phyloP scores from a whole-genome alignment of 2,888 invertebrate genomes.

The Pediacus dermestoides region DNA sequence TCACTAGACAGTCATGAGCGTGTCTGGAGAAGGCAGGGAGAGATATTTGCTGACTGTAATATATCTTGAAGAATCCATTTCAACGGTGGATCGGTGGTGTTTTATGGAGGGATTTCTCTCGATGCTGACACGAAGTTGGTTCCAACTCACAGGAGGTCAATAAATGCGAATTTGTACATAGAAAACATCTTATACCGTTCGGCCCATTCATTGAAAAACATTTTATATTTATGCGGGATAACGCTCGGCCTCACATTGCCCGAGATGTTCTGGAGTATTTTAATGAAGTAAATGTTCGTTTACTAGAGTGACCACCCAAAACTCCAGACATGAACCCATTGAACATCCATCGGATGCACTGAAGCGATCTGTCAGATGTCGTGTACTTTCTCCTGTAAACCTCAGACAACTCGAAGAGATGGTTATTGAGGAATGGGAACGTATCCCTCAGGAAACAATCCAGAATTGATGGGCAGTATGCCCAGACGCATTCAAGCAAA shows the following conservation, averaged over 20 bases:
- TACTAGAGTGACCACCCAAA: background rate
- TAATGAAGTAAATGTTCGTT: background rate
- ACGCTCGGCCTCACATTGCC: too few species aligned
- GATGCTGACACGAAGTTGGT: background rate
- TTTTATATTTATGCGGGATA: background rate
- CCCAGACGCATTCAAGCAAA: background rate
- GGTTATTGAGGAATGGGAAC: background rate
- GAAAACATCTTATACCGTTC: background rate
- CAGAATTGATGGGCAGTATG: background rate
- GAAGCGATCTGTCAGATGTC: background rate
- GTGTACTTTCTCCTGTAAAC: background rate
- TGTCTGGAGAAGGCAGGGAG: conserved; percentile 1
- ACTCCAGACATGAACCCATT: background rate
- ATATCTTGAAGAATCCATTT: background rate
- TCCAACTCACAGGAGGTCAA: background rate
- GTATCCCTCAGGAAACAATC: background rate
- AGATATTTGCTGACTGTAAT: background rate
- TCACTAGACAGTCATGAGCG: background rate
- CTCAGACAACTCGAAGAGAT: background rate
- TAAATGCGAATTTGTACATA: background rate
- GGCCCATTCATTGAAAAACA: background rate
- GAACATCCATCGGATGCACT: background rate
- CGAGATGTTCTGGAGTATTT: background rate
- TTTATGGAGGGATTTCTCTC: background rate
- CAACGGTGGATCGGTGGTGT: background rate